Evolutionary conservation across 2,113 vertebrate genomes (phyloP), one percentile per base, ranked within the genome.

Genomic region (Xenopus laevis): DNA sequence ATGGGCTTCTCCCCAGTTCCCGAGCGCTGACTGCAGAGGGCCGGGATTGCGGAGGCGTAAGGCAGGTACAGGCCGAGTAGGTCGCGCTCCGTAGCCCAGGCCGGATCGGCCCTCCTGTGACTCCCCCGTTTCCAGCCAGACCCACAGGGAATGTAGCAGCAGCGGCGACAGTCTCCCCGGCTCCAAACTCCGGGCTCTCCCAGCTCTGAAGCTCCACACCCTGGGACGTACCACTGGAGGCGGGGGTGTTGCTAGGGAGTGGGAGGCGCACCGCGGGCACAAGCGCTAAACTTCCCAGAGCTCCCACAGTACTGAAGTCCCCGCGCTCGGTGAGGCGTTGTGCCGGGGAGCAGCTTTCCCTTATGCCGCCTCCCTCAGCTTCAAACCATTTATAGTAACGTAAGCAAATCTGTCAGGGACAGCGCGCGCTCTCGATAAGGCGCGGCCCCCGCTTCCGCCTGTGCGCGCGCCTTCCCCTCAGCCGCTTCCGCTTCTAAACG

Each of bases 371-470:
- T 71, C 80, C 85, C 62, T 78, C 81, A 79, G 81, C 85, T 87
- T 83, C 81, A 79, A 83, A 88, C 91, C 90, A 93, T 93, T 92
- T 93, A 93, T 93, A 93, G 91, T 90, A 90, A 91, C 86, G 71
- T 58, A 27, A 84, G 86, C 81, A 82, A 85, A 85, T 86, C 89
- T 87, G 87, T 80, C 83, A 87, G 83, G 63, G 78, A 44, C 2
- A 40, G 62, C 64, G 68, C 64, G 68, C 72, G 33, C 72, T 69
- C 55, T 64, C 81, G 61, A 55, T 55, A 16, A 55, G 53, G 53
- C 53, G 53, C 53, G 47, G 47, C 47, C 47, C 47, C 47, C 4
- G 47, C 47, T 55, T 55, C 53, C 53, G 53, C 53, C 59, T 60
- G 65, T 68, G 71, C 71, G 74, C 44, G 10, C 55, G 33, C 64